Base-by-base conservation (phyloP, 1,140 invertebrate species). In the Drosophila melanica region DNA sequence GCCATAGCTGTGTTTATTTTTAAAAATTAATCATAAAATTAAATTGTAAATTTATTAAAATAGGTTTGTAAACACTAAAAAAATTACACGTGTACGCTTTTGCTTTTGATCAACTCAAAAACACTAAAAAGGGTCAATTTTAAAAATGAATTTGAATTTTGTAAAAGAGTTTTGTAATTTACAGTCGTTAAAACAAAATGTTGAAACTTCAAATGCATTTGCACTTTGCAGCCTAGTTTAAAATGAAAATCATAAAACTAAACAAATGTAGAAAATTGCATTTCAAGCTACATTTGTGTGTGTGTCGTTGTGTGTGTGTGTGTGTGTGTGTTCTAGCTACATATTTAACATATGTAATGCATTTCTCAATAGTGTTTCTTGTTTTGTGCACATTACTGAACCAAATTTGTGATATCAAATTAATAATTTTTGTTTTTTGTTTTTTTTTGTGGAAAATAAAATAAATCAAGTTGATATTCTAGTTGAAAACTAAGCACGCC, bases 1-100 rank as follows among this genome's bases (percentile, higher is more conserved):
- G 50, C 62, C 27, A 63, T 77, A 68, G 70, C 57, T 80, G 33
- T 51, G 51, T 70, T 57, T 74, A 54, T 69, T 37, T 66, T 72
- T 70, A 69, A 65, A 68, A 74, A 66, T 74, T 80, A 77, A 67
- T 55, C 45, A 58, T 76, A 55, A 79, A 64, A 68, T 74, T 74
- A 74, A 63, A 63, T 57, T 42, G 33, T 73, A 73, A 27, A 73
- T 62, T 50, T 59, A 54, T 59, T 62, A 69, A 77, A 75, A 70
- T 73, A 73, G 63, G 53, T 75, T 51, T 62, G 47, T 70, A 70
- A 16, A 74, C 42, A 69, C 69, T 77, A 79, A 67, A 70, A 67
- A 66, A 69, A 33, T 60, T 72, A 55, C 53, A 27, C 45, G 35
- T 58, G 53, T 64, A 65, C 37, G 63, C 35, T 64, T 39, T 64